A percentile compares a stretch with the other conserved stretches of the same genome.
These are phyloP conservation scores for Petrocephalus schoutedeni DNA, from an alignment of 2,797 vertebrate species.

Conservation along the genomic window DNA sequence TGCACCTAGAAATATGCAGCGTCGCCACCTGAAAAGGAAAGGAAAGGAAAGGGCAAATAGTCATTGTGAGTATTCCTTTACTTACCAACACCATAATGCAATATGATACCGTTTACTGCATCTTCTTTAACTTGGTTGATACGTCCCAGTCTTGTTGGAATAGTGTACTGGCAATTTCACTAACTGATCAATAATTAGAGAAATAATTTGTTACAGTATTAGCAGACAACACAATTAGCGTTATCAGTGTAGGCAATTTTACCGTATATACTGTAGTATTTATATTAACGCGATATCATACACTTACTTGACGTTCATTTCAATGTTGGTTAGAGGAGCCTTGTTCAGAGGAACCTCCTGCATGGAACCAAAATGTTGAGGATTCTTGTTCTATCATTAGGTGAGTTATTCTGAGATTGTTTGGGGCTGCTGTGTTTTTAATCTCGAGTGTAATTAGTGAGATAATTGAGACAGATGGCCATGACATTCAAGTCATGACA, in stretches of 20 bases:
- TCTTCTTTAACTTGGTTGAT: neutral
- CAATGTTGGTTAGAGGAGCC: neutral
- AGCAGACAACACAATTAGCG: neutral
- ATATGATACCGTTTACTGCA: neutral
- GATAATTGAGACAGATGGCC: neutral
- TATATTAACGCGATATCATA: neutral
- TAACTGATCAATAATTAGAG: neutral
- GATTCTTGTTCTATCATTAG: neutral
- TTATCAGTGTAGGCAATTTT: neutral
- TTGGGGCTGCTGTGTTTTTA: neutral
- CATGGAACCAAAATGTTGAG: neutral
- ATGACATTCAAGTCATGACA: neutral
- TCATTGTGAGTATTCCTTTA: neutral
- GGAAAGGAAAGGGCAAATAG: neutral
- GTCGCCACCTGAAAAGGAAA: neutral
- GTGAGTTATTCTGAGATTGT: neutral
- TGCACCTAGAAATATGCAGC: neutral
- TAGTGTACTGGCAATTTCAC: neutral
- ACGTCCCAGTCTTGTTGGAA: neutral
- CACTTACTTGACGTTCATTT: neutral
- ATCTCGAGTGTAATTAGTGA: neutral
- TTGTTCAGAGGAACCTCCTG: neutral
- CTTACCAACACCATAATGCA: neutral
- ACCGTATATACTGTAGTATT: neutral
- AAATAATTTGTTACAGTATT: neutral